These are phyloP conservation scores for Teleopsis dalmanni DNA, from an alignment of 1,140 invertebrate species.

Conservation along the genomic window DNA sequence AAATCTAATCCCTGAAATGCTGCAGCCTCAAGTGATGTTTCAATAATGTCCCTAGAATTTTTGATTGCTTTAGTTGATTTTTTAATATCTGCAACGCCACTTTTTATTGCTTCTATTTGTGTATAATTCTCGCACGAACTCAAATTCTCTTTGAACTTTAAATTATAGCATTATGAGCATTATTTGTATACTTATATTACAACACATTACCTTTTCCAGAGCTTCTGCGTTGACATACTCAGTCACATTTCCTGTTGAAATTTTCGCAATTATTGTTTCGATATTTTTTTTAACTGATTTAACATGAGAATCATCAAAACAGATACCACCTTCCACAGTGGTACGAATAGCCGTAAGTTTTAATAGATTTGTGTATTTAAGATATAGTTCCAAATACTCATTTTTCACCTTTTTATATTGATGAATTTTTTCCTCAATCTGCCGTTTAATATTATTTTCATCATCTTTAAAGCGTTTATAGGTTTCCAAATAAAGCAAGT, in stretches of 20 bases:
- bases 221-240: background rate
- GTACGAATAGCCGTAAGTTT: slow-evolving; percentile 14
- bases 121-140: too few species aligned
- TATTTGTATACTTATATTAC: too few species aligned
- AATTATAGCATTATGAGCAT: too few species aligned
- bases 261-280: background rate
- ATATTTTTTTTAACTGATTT: background rate
- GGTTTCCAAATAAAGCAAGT: slow-evolving; percentile 26
- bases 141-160: too few species aligned
- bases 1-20: too few species aligned
- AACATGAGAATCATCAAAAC: too few species aligned
- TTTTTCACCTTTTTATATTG: slow-evolving; percentile 17
- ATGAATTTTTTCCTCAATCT: slow-evolving; percentile 27
- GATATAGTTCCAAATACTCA: slow-evolving; percentile 21
- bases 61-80: too few species aligned
- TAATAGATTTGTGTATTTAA: slow-evolving; percentile 9
- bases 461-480: slow-evolving; percentile 25
- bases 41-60: too few species aligned
- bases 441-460: slow-evolving; percentile 19
- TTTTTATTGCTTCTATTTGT: too few species aligned
- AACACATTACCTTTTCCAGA: slow-evolving; percentile 11
- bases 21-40: too few species aligned
- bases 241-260: slow-evolving; percentile 11
- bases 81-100: too few species aligned
- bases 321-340: too few species aligned